Base-by-base conservation (phyloP, 2,888 invertebrate species). In the Drosophila kuntzei region DNA sequence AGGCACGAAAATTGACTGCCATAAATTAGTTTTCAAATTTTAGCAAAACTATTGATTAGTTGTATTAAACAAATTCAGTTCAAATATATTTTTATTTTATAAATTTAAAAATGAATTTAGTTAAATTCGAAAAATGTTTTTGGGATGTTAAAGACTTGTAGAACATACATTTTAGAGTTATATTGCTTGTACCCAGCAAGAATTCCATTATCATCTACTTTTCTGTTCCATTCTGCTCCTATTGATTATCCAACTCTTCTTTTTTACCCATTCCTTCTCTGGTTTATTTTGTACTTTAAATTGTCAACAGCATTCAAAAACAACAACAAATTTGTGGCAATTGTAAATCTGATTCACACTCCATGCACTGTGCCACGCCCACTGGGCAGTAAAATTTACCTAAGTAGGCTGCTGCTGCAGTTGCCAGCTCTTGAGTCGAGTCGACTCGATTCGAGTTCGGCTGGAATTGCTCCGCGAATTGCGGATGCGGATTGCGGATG, bases 341-440 rank as follows among this genome's bases (percentile, higher is more conserved):
- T 58, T 58, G 44, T 25, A 54, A 58, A 25, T 71, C 36, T 29
- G 39, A 49, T 62, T 51, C 34, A 55, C 39, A 59, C 50, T 71
- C 27, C 39, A 46, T 22, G 37, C 29, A 18, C 16, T 22, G 16
- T n/a, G 65, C 60, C 65, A 71, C 73, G 73, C 71, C 73, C 76
- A 71, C 25, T 53, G 76, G 59, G 18, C 53, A 65, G 47, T 65
- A 37, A 71, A 57, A 74, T 74, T 76, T 76, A 57, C 59, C 64
- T 65, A 73, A 76, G 76, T 65, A 65, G 71, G 73, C 75, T n/a
- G 39, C 46, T 58, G 64, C 54, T 70, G 76, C 16, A 47, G 51
- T 68, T 72, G 63, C 55, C 54, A 46, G 69, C 61, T 51, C 54
- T 59, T 54, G 53, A 59, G 65, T 49, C 51, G 46, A 16, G 61